Evolutionary conservation across 2,113 vertebrate genomes (phyloP).

Genomic region (Strigops habroptila): DNA sequence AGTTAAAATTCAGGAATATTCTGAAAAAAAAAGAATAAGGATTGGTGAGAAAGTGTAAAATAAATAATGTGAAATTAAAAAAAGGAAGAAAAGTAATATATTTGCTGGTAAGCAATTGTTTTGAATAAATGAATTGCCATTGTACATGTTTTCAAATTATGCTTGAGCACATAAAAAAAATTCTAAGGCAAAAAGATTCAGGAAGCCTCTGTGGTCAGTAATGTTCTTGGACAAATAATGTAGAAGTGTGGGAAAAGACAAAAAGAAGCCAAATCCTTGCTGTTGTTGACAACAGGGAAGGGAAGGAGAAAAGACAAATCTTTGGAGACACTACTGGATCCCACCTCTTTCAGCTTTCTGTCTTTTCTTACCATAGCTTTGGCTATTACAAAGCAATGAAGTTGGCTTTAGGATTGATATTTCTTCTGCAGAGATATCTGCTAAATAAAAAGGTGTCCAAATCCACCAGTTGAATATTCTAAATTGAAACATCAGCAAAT

Average conservation of each 20-base stretch:
- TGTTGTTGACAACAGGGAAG: neutral
- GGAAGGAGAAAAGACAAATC: neutral
- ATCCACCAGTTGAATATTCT: neutral
- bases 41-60: neutral
- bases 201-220: slow-evolving; percentile 35
- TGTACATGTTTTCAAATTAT: neutral
- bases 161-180: neutral
- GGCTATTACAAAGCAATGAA: neutral
- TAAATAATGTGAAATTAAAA: neutral
- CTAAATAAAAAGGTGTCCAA: neutral
- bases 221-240: neutral
- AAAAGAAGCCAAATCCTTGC: neutral
- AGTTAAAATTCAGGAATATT: neutral
- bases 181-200: neutral
- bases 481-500: neutral
- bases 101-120: neutral
- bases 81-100: neutral
- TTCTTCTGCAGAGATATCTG: neutral
- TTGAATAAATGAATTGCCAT: neutral
- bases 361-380: neutral
- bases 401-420: neutral
- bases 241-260: slow-evolving; percentile 10
- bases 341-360: neutral
- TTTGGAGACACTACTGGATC: neutral
- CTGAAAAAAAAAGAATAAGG: neutral